Percentiles rank a stretch among this genome's conserved stretches.
phyloP scores from a whole-genome alignment of 2,888 invertebrate species.

The Melieria picta region DNA sequence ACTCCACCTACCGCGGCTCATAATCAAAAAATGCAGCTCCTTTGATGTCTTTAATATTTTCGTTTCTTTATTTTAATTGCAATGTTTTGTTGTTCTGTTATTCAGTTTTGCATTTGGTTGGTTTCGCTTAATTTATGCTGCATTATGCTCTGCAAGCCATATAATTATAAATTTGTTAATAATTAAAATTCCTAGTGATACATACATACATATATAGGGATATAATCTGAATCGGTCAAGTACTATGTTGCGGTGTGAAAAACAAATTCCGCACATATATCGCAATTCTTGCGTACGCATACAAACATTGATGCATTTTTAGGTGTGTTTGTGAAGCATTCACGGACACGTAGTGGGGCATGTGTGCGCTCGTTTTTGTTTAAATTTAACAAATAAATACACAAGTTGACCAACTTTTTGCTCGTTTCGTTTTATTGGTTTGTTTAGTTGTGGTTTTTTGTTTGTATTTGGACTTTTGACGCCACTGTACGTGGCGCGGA shows the following conservation, averaged over 20 bases:
- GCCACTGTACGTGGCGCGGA: no score
- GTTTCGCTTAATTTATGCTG: no score
- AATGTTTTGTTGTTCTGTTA: constrained; percentile 10
- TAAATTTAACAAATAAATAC: constrained; percentile 50
- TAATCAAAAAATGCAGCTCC: constrained; percentile 22
- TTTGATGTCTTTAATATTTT: not conserved
- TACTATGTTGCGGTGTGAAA: not conserved
- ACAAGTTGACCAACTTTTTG: constrained; percentile 34
- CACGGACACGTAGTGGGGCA: not conserved
- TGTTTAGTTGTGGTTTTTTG: not conserved
- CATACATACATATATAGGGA: constrained; percentile 17
- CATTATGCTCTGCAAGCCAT: not conserved
- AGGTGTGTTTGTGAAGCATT: not conserved
- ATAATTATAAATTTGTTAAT: constrained; percentile 21
- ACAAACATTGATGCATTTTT: not conserved
- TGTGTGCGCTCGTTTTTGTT: constrained; percentile 14
- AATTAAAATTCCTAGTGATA: constrained; percentile 20
- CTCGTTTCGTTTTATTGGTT: constrained; percentile 5
- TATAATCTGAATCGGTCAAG: not conserved
- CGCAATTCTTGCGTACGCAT: not conserved
- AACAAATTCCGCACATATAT: no score
- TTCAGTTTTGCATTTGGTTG: no score
- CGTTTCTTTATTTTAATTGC: constrained; percentile 10
- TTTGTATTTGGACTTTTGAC: not conserved
- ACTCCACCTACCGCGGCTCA: constrained; percentile 78